phyloP scores from a whole-genome alignment of 2,888 invertebrate species.

The Tachina grossa region DNA sequence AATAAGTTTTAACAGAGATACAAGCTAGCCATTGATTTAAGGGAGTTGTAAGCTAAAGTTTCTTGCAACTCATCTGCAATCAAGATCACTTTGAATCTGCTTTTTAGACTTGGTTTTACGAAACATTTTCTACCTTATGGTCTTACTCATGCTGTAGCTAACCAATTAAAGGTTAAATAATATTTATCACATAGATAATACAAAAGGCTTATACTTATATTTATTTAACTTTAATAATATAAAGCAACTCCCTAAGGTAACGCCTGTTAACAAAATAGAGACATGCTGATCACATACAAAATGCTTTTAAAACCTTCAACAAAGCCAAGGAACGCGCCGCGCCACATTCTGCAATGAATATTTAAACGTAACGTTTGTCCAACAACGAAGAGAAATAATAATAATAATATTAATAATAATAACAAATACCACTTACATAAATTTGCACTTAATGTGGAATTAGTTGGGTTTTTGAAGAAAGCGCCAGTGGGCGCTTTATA shows the following conservation, averaged over 20 bases:
- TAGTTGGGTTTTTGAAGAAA: slow-evolving; percentile 62
- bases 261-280: slow-evolving; percentile 47
- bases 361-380: slow-evolving; percentile 33
- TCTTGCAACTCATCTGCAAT: no score
- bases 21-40: no score
- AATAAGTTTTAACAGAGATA: no score
- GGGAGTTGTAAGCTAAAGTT: no score
- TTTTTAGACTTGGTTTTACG: neutral
- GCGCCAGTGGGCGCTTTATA: slow-evolving; percentile 69
- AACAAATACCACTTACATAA: slow-evolving; percentile 62
- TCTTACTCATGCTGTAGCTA: neutral
- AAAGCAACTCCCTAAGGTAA: slow-evolving; percentile 67
- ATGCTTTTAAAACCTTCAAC: slow-evolving; percentile 14
- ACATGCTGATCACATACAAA: slow-evolving; percentile 15
- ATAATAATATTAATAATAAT: neutral
- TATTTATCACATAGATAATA: slow-evolving; percentile 12
- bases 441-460: slow-evolving; percentile 71
- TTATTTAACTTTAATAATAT: slow-evolving; percentile 66
- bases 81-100: neutral
- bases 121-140: neutral
- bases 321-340: slow-evolving; percentile 33
- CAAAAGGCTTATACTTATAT: slow-evolving; percentile 50
- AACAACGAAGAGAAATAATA: neutral
- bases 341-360: slow-evolving; percentile 22
- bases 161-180: slow-evolving; percentile 58